phyloP scores from a whole-genome alignment of 92 coral and sea anemone species.

The Umimayanthus chanpuru region DNA sequence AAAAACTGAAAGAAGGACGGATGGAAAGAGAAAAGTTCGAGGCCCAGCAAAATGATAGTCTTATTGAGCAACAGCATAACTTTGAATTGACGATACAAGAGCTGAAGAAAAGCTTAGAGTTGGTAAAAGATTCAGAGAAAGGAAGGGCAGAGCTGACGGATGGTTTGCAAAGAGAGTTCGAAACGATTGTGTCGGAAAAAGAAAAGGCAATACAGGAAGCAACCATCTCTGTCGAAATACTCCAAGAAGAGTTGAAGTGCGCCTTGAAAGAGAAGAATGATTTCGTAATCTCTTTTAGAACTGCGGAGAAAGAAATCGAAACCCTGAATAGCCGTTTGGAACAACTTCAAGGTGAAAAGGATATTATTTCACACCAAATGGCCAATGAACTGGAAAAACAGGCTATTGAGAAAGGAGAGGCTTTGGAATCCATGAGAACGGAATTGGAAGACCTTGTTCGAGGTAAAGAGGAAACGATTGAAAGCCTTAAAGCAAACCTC shows the following conservation, averaged over 20 bases:
- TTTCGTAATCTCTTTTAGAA: constrained; percentile 32
- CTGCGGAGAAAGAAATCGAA: constrained; percentile 40
- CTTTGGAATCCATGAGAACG: constrained; percentile 43
- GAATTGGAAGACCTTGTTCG: constrained; percentile 56
- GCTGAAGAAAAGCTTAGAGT: constrained; percentile 58
- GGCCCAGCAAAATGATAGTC: constrained; percentile 36
- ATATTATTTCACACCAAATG: constrained; percentile 21
- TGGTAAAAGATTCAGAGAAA: constrained; percentile 60
- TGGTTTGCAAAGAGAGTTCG: constrained; percentile 60
- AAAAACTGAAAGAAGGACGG: constrained; percentile 52
- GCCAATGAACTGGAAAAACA: constrained; percentile 37
- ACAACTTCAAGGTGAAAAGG: constrained; percentile 31
- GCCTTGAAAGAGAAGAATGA: constrained; percentile 22
- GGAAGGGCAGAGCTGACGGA: constrained; percentile 69
- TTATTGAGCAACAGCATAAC: constrained; percentile 18
- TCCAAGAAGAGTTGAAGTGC: constrained; percentile 31
- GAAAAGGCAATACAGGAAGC: constrained; percentile 48
- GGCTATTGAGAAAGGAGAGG: constrained; percentile 46
- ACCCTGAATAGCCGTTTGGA: constrained; percentile 41
- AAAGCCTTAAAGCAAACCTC: constrained; percentile 43
- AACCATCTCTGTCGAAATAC: constrained; percentile 31
- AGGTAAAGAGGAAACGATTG: constrained; percentile 44
- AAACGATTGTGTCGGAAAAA: constrained; percentile 51
- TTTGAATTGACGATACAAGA: constrained; percentile 49
- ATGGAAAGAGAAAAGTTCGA: constrained; percentile 56